A percentile compares a stretch with the other conserved stretches of the same genome.
These are phyloP conservation scores for Burhinus oedicnemus DNA, from an alignment of 2,113 vertebrate genomes.

Conservation along the genomic window DNA sequence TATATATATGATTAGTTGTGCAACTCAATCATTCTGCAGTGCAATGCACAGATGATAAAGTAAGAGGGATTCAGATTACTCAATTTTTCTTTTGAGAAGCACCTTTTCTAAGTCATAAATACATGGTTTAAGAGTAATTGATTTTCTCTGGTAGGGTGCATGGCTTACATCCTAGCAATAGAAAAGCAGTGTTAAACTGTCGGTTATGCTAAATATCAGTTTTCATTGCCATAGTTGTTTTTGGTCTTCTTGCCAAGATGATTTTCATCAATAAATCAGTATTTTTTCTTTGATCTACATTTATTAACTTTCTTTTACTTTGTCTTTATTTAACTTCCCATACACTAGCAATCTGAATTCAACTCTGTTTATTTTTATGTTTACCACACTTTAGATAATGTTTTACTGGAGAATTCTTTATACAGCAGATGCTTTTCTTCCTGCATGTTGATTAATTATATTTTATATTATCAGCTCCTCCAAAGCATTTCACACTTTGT, in stretches of 20 bases:
- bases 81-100: background rate
- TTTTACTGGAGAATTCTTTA: background rate
- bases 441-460: conserved; percentile 19
- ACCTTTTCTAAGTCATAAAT: background rate
- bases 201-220: background rate
- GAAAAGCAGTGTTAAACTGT: conserved; percentile 3
- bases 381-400: background rate
- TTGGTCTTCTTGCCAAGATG: background rate
- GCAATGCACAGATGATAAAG: background rate
- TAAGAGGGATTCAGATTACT: background rate
- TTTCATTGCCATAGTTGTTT: background rate
- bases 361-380: background rate
- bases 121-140: background rate
- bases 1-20: background rate
- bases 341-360: background rate
- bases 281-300: background rate
- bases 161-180: background rate
- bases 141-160: conserved; percentile 11
- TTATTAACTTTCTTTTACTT: background rate
- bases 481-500: conserved; percentile 4
- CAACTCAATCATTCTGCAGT: background rate
- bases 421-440: background rate
- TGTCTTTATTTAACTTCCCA: background rate
- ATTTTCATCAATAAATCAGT: background rate
- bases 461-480: background rate